Percentiles rank a stretch among this genome's conserved stretches.
These are phyloP conservation scores for Cremastinae sp. DNA, from an alignment of 2,888 invertebrate genomes.

Conservation along the genomic window DNA sequence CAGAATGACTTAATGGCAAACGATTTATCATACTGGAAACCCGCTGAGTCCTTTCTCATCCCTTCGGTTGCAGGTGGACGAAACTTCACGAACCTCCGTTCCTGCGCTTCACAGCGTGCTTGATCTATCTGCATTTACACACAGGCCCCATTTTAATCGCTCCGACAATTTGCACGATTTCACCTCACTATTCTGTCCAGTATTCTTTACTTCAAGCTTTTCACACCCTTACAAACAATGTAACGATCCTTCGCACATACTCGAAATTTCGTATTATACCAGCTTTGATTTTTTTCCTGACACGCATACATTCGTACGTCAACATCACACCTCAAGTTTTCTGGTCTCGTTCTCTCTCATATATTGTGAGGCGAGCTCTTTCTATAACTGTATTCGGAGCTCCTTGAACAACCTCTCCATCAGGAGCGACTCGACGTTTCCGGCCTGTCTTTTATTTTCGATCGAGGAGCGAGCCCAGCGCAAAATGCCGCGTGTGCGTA, in stretches of 20 bases:
- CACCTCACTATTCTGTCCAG: slow-evolving; percentile 30
- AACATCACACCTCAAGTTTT: too few relatives aligned
- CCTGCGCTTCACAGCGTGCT: too few relatives aligned
- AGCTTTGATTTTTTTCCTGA: slow-evolving; percentile 19
- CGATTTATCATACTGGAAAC: slow-evolving; percentile 73
- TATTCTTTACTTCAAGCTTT: slow-evolving; percentile 21
- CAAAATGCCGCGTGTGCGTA: slow-evolving; percentile 58
- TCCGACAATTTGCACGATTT: slow-evolving; percentile 47
- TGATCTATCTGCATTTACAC: too few relatives aligned
- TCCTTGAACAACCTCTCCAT: slow-evolving; percentile 55
- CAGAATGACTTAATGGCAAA: slow-evolving; percentile 74
- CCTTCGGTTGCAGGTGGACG: slow-evolving; percentile 31
- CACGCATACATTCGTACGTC: slow-evolving; percentile 28
- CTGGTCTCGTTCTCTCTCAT: slow-evolving; percentile 5
- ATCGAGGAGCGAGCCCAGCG: slow-evolving; percentile 45
- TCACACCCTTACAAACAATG: slow-evolving; percentile 41
- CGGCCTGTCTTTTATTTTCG: slow-evolving; percentile 54
- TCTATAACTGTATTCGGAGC: slow-evolving; percentile 23
- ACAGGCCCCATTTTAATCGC: slow-evolving; percentile 14
- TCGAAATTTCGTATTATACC: slow-evolving; percentile 32
- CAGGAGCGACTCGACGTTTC: slow-evolving; percentile 54
- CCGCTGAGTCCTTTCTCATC: slow-evolving; percentile 39
- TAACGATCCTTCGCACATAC: slow-evolving; percentile 41
- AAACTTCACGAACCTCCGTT: neutral
- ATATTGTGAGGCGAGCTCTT: slow-evolving; percentile 6